Base-by-base conservation (phyloP, 2,888 invertebrate species). In the Bombylius major region DNA sequence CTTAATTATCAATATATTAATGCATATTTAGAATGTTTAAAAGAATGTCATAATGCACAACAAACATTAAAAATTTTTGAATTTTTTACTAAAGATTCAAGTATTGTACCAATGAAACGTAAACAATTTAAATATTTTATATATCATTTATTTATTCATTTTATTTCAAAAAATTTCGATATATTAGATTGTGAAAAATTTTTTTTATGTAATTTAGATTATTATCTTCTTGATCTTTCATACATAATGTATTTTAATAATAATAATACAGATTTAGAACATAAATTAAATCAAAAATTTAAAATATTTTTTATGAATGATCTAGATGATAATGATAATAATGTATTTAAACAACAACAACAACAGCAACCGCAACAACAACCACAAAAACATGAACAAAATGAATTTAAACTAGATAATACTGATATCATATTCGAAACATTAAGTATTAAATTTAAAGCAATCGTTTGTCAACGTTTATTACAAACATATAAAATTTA, bases 11-110 rank as follows among this genome's bases (percentile, higher is more conserved):
- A 70, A 57, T 74, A 71, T 55, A 66, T 72, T 34, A 73, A 75
- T 57, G 73, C 75, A 31, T 75, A 74, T 51, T 66, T 65, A 51
- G 63, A 72, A 34, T 73, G 73, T 56, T 64, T 75, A 58, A 66
- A 65, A 7, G 68, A 67, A 59, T 70, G 71, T 53, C 64, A 65
- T 50, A 69, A 55, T 46, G 63, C 69, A 45, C 64, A 67, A 53
- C 69, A 69, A 51, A 66, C 72, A 5, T 65, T 73, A 0, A 72
- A 72, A 66, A 65, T 74, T 11, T 75, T 75, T 58, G 75, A 74
- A 65, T 73, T 72, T 63, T 75, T 75, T 57, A 73, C 73, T 62
- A 75, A 73, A 65, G 75, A 75, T 55, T 70, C 73, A 31, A 71
- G 71, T 56, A 71, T 72, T 55, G 73, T 75, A 55, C 75, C 75